A percentile compares a stretch with the other conserved stretches of the same genome.
Conservation (phyloP, 2,888 invertebrate species). For the Eristalis intricaria region DNA sequence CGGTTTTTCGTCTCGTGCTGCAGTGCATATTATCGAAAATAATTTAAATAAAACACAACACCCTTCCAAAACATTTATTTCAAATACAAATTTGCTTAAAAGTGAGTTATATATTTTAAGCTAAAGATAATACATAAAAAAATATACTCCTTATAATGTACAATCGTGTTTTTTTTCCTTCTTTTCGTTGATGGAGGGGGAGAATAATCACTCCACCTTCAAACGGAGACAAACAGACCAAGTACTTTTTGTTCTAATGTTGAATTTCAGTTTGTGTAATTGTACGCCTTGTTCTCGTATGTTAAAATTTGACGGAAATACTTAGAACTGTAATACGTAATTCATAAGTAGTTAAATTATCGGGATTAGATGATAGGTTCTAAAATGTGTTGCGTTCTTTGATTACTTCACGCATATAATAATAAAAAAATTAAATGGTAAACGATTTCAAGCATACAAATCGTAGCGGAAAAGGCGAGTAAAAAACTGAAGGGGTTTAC, state of each 20-base stretch:
- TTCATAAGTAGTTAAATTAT: background rate
- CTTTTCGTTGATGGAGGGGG: constrained; percentile 1
- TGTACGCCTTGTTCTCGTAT: background rate
- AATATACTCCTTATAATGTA: background rate
- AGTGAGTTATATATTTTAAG: background rate
- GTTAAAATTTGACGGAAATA: background rate
- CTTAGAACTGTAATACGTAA: background rate
- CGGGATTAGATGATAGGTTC: background rate
- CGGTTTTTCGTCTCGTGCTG: constrained; percentile 38
- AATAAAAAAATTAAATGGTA: constrained; percentile 6
- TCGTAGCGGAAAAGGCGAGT: background rate
- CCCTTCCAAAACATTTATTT: background rate
- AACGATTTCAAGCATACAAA: constrained; percentile 13
- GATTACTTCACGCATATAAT: constrained; percentile 31
- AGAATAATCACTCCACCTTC: constrained; percentile 35
- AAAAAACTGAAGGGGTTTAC: background rate
- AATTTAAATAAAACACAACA: constrained; percentile 14
- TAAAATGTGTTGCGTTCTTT: constrained; percentile 22
- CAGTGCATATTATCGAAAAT: constrained; percentile 14
- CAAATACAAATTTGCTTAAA: background rate
- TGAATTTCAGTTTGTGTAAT: constrained; percentile 4
- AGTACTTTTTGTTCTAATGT: background rate
- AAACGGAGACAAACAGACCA: constrained; percentile 29
- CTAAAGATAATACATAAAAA: background rate
- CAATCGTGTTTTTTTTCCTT: constrained; percentile 42